These are phyloP conservation scores for Alsophila aescularia DNA, from an alignment of 2,888 invertebrate genomes.

Conservation along the genomic window DNA sequence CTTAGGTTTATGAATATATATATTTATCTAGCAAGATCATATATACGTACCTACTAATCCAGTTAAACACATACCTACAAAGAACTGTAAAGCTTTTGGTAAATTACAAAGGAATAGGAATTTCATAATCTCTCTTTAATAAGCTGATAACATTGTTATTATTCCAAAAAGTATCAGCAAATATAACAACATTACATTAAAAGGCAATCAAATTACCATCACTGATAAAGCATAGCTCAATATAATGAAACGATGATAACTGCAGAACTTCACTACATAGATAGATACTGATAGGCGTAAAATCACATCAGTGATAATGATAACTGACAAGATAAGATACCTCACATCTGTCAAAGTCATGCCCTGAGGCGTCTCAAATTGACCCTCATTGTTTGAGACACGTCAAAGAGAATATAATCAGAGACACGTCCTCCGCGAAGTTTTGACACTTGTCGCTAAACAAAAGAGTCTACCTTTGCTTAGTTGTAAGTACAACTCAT, in stretches of 20 bases:
- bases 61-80: too few species aligned
- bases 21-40: too few species aligned
- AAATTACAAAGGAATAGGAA: too few species aligned
- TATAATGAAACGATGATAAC: background rate
- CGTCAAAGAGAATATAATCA: too few species aligned
- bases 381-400: slow-evolving; percentile 10
- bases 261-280: background rate
- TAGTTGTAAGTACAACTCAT: too few species aligned
- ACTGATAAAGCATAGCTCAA: background rate
- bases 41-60: too few species aligned
- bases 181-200: background rate
- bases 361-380: background rate
- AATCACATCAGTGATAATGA: too few species aligned
- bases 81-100: too few species aligned
- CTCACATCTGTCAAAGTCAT: background rate
- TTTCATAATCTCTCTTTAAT: background rate
- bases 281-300: too few species aligned
- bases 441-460: slow-evolving; percentile 2
- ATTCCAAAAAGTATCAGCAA: background rate
- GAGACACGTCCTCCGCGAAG: background rate
- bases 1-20: too few species aligned
- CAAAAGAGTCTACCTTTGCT: slow-evolving; percentile 4
- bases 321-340: too few species aligned
- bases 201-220: background rate
- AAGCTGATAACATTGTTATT: background rate